A percentile compares a stretch with the other conserved stretches of the same genome.
Conservation (phyloP, 2,888 invertebrate genomes). For the Microctonus brassicae region DNA sequence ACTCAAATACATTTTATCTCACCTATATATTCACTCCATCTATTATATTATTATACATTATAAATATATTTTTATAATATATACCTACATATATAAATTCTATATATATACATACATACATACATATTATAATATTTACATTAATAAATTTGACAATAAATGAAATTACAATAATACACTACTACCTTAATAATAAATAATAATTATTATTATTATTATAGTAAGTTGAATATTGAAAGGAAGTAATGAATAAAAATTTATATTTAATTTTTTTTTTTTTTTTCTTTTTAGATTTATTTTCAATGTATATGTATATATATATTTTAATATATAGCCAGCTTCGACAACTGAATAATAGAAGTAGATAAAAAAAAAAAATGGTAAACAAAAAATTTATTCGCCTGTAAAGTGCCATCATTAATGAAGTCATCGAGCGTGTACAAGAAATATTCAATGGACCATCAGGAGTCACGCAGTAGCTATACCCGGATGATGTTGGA, state of each 20-base stretch:
- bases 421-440: constrained; percentile 33
- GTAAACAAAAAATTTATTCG: background rate
- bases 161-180: background rate
- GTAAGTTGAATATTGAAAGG: too few relatives aligned
- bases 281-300: too few relatives aligned
- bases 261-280: too few relatives aligned
- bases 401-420: constrained; percentile 10
- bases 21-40: constrained; percentile 18
- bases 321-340: too few relatives aligned
- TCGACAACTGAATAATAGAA: background rate
- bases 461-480: constrained; percentile 42
- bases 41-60: background rate
- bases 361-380: background rate
- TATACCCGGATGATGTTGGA: constrained; percentile 25
- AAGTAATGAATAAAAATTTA: background rate
- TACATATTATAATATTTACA: background rate
- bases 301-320: background rate
- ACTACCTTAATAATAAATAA: background rate
- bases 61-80: background rate
- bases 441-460: constrained; percentile 25
- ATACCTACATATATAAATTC: background rate
- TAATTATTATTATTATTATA: too few relatives aligned
- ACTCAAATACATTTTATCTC: constrained; percentile 39
- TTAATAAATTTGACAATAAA: background rate
- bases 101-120: too few relatives aligned